phyloP scores from a whole-genome alignment of 2,888 invertebrate species.

The Lepidocyrtinus sp. region DNA sequence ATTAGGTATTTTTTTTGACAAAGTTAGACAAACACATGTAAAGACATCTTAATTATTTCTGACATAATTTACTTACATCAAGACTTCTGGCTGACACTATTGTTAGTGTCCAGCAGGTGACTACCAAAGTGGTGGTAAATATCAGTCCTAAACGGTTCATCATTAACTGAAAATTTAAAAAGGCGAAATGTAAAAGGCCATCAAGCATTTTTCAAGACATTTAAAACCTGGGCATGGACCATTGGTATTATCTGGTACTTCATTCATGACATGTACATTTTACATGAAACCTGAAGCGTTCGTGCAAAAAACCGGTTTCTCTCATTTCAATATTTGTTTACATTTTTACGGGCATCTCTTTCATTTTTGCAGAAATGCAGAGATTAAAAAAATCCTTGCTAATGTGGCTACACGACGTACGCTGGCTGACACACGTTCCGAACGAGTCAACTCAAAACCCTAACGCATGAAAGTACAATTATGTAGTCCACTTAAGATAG shows the following conservation, averaged over 20 bases:
- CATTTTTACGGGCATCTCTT: neutral
- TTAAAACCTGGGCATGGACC: neutral
- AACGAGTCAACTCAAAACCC: no score
- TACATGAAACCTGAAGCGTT: no score
- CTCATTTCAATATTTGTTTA: conserved; percentile 11
- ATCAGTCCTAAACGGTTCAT: conserved; percentile 47
- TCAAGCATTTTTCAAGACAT: neutral
- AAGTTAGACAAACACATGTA: neutral
- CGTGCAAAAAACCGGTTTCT: neutral
- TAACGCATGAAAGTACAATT: no score
- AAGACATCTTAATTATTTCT: neutral
- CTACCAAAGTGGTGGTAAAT: conserved; percentile 5
- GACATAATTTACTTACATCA: conserved; percentile 39
- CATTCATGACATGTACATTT: no score
- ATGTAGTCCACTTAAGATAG: no score
- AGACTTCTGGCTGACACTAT: conserved; percentile 35
- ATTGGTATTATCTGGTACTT: no score
- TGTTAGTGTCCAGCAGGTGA: conserved; percentile 12
- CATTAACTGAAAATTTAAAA: conserved; percentile 23
- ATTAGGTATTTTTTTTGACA: neutral
- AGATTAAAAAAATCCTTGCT: no score
- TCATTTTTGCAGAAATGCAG: no score
- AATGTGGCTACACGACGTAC: no score
- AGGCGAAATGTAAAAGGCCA: no score
- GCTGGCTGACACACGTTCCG: no score